Conservation (phyloP, 2,888 invertebrate species). For the Troides helena region DNA sequence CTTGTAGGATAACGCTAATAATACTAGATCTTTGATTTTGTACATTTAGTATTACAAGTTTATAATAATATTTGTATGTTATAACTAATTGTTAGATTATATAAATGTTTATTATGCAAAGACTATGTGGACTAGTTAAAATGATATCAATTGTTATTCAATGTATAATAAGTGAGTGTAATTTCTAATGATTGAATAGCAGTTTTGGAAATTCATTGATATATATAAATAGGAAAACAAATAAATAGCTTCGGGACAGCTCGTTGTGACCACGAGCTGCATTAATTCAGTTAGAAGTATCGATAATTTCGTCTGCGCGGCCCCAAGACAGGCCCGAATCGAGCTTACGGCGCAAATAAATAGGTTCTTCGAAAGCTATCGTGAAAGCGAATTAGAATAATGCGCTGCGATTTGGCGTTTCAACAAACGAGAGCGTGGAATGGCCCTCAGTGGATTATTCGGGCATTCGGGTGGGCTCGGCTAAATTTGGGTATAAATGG, state of each 20-base stretch:
- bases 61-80: not conserved
- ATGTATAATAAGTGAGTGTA: too few relatives aligned
- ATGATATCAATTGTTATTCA: too few relatives aligned
- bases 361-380: slow-evolving; percentile 77
- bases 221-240: too few relatives aligned
- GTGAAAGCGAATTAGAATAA: slow-evolving; percentile 78
- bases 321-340: slow-evolving; percentile 47
- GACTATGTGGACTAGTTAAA: too few relatives aligned
- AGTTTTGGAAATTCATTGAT: too few relatives aligned
- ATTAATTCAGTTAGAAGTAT: slow-evolving; percentile 38
- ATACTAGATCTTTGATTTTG: not conserved
- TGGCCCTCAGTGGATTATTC: slow-evolving; percentile 76
- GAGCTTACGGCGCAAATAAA: slow-evolving; percentile 71
- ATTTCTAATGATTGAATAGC: too few relatives aligned
- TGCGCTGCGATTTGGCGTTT: slow-evolving; percentile 77
- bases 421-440: slow-evolving; percentile 74
- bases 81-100: too few relatives aligned
- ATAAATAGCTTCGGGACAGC: not conserved
- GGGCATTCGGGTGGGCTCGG: slow-evolving; percentile 61
- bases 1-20: not conserved
- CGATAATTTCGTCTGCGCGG: slow-evolving; percentile 51
- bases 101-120: too few relatives aligned
- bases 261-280: slow-evolving; percentile 30
- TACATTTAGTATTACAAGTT: not conserved
- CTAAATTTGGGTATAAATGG: slow-evolving; percentile 74